Evolutionary conservation across 1,140 invertebrate genomes (phyloP), one percentile per base, ranked within the genome.

Genomic region (Anastrepha obliqua): DNA sequence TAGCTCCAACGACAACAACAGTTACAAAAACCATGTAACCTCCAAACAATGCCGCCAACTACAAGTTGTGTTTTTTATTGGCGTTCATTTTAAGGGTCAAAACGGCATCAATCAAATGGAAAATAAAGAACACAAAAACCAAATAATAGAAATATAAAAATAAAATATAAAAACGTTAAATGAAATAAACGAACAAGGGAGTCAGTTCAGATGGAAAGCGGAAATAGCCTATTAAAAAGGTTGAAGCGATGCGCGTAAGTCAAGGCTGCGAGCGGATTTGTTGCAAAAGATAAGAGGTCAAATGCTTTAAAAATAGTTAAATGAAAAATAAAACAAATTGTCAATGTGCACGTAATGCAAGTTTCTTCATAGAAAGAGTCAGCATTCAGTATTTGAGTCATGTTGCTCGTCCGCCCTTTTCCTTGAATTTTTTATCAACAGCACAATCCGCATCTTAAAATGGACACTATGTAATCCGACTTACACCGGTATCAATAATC

Each of bases 41-140:
- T 29, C 6, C 29, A 60, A 86, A 42, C 85, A 86, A 62, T 39
- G 20, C 29, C 42, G 59, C 55, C 39, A 85, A 86, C 59, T 39
- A 86, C 55, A 86, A 86, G 58, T 39, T 86, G 44, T 86, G 58
- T 60, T 86, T 86, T 86, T 86, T 86, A 86, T 86, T 86, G 44
- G 20, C 58, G 85, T 42, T 55, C 55, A 86, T 86, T 86, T 86
- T 86, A 86, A 86, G 58, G 85, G 85, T 86, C 85, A 86, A 86
- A 86, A 42, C 58, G 85, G 20, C 85, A 86, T 86, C 85, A 86
- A 86, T 86, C 85, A 86, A 86, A 86, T 17, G 85, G 85, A n/a
- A 15, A 29, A 86, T 29, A 86, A 59, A 11, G 59, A 55, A 86
- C 29, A 60, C 55, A 86, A 86, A 86, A n/a, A 29, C 85, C 85